Evolutionary conservation across 2,113 vertebrate species (phyloP).

Genomic region (Tautogolabrus adspersus): DNA sequence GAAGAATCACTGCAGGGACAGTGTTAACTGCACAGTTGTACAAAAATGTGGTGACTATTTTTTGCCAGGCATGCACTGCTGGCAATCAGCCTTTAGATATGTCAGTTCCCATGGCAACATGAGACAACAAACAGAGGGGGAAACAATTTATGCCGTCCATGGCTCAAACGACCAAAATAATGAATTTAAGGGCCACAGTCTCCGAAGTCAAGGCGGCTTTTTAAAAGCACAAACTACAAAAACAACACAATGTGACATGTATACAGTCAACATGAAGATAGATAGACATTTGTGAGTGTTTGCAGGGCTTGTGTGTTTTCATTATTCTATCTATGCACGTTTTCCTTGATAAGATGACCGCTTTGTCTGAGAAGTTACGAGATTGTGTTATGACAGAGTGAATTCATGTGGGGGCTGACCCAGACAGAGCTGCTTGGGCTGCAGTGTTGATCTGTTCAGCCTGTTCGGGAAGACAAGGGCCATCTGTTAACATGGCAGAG

Average conservation of each 20-base stretch:
- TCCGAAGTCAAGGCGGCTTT: not conserved
- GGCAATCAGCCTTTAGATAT: slow-evolving; percentile 25
- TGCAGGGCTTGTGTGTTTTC: not conserved
- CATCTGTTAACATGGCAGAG: slow-evolving; percentile 63
- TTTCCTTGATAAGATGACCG: slow-evolving; percentile 26
- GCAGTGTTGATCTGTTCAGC: slow-evolving; percentile 37
- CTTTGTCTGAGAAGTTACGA: slow-evolving; percentile 33
- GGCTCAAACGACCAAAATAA: not conserved
- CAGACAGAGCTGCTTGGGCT: slow-evolving; percentile 41
- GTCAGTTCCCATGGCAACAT: slow-evolving; percentile 2
- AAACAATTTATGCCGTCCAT: not conserved
- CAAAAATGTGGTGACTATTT: not conserved
- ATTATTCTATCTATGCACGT: not conserved
- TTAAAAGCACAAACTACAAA: not conserved
- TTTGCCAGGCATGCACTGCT: not conserved
- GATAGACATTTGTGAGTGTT: not conserved
- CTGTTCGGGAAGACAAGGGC: slow-evolving; percentile 45
- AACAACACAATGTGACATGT: not conserved
- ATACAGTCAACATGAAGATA: not conserved
- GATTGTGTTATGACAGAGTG: slow-evolving; percentile 32
- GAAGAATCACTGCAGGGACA: not conserved
- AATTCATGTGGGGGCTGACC: slow-evolving; percentile 56
- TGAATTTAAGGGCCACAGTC: not conserved
- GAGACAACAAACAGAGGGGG: slow-evolving; percentile 6
- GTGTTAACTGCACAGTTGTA: not conserved